Percentiles rank a stretch among this genome's conserved stretches.
These are phyloP conservation scores for Drosophila sp. DNA, from an alignment of 1,140 invertebrate species.

Conservation along the genomic window DNA sequence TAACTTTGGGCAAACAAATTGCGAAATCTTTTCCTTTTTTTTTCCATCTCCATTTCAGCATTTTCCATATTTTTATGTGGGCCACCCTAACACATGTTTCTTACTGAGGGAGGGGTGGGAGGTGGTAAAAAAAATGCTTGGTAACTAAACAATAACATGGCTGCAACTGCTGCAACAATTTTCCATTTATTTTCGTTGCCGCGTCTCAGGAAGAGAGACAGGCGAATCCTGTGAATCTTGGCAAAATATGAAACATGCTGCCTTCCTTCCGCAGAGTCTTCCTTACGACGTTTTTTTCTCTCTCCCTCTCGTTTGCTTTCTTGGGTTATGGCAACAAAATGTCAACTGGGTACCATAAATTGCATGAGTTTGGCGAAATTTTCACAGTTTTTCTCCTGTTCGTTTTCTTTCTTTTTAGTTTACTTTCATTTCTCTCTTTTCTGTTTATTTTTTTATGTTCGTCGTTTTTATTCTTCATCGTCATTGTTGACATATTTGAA, in stretches of 20 bases:
- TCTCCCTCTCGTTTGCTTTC: no score
- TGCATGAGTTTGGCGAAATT: slow-evolving; percentile 72
- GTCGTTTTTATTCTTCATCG: slow-evolving; percentile 19
- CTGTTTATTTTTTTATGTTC: neutral
- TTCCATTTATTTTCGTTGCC: slow-evolving; percentile 61
- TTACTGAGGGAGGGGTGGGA: no score
- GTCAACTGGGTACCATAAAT: slow-evolving; percentile 76
- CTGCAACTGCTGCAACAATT: slow-evolving; percentile 60
- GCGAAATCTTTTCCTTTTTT: slow-evolving; percentile 33
- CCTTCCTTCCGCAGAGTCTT: slow-evolving; percentile 39
- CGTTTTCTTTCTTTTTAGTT: slow-evolving; percentile 13
- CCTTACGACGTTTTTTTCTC: slow-evolving; percentile 7
- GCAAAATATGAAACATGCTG: slow-evolving; percentile 76
- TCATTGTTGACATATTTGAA: slow-evolving; percentile 77
- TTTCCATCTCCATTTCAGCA: neutral
- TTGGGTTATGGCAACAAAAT: slow-evolving; percentile 75
- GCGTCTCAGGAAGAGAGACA: slow-evolving; percentile 33
- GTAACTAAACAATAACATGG: slow-evolving; percentile 61
- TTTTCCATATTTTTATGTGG: slow-evolving; percentile 16
- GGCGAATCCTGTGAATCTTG: slow-evolving; percentile 47
- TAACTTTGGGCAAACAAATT: slow-evolving; percentile 28
- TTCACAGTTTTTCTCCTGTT: slow-evolving; percentile 51
- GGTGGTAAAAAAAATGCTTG: slow-evolving; percentile 10
- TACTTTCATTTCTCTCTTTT: no score
- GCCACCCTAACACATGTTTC: slow-evolving; percentile 40